These are phyloP conservation scores for Hormaphis cornu DNA, from an alignment of 1,140 invertebrate species.

Conservation along the genomic window DNA sequence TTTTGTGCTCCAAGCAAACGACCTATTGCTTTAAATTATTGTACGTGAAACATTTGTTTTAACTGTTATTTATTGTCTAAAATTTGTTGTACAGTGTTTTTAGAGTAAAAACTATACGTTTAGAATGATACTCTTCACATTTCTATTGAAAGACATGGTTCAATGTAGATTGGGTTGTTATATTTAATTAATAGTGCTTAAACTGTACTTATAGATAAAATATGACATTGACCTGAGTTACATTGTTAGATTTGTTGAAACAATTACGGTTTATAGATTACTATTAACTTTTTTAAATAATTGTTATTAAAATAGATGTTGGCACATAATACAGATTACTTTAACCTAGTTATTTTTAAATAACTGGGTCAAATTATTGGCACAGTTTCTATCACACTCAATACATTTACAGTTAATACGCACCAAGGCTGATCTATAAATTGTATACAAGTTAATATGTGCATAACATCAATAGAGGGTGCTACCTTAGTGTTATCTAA, in stretches of 20 bases:
- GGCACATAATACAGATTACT: neutral
- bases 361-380: conserved; percentile 24
- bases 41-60: conserved; percentile 4
- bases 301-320: neutral
- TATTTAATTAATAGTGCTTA: too few relatives aligned
- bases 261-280: neutral
- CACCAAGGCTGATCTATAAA: too few relatives aligned
- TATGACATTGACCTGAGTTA: neutral
- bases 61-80: conserved; percentile 15
- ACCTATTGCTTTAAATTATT: neutral
- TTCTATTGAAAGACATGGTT: conserved; percentile 15
- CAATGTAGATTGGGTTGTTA: too few relatives aligned
- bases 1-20: neutral
- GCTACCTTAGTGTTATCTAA: too few relatives aligned
- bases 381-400: neutral
- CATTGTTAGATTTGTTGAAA: neutral
- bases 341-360: conserved; percentile 5
- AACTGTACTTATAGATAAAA: neutral
- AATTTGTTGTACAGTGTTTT: conserved; percentile 24
- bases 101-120: neutral
- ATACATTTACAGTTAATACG: too few relatives aligned
- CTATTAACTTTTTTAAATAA: neutral
- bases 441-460: too few relatives aligned
- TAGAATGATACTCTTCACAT: neutral
- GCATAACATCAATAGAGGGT: too few relatives aligned